Percentiles rank a stretch among this genome's conserved stretches.
phyloP scores from a whole-genome alignment of 2,113 vertebrate genomes.

The Pteruthius melanotis region DNA sequence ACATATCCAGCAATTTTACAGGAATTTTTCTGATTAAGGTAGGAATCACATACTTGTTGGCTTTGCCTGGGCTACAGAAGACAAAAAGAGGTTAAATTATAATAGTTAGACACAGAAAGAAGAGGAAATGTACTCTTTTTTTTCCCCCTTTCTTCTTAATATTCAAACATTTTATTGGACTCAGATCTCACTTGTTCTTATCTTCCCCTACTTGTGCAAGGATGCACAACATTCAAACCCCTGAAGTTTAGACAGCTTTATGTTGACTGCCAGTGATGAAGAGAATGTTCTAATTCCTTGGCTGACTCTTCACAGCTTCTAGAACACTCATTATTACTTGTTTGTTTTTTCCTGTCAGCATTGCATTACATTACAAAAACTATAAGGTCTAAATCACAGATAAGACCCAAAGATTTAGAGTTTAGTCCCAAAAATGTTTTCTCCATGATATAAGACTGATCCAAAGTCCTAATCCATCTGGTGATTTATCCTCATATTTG shows the following conservation, averaged over 20 bases:
- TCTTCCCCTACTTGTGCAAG: neutral
- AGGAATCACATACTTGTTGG: conserved; percentile 47
- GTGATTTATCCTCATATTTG: neutral
- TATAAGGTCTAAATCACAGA: neutral
- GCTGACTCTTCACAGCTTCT: neutral
- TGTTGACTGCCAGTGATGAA: neutral
- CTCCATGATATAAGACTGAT: neutral
- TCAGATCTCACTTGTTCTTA: neutral
- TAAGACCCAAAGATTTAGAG: neutral
- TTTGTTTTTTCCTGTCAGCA: neutral
- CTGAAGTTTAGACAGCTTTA: neutral
- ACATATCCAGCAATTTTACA: neutral
- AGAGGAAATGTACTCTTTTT: neutral
- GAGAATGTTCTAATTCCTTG: neutral
- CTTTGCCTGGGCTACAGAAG: conserved; percentile 47
- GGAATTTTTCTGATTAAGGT: neutral
- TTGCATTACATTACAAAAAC: neutral
- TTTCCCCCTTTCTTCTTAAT: neutral
- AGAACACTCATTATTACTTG: neutral
- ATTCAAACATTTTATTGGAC: neutral
- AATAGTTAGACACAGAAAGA: neutral
- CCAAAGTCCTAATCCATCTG: neutral
- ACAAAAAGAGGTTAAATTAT: conserved; percentile 1
- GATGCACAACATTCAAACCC: neutral
- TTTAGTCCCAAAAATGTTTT: neutral